A percentile compares a stretch with the other conserved stretches of the same genome.
These are phyloP conservation scores for Heliornis fulica DNA, from an alignment of 2,113 vertebrate genomes.

Conservation along the genomic window DNA sequence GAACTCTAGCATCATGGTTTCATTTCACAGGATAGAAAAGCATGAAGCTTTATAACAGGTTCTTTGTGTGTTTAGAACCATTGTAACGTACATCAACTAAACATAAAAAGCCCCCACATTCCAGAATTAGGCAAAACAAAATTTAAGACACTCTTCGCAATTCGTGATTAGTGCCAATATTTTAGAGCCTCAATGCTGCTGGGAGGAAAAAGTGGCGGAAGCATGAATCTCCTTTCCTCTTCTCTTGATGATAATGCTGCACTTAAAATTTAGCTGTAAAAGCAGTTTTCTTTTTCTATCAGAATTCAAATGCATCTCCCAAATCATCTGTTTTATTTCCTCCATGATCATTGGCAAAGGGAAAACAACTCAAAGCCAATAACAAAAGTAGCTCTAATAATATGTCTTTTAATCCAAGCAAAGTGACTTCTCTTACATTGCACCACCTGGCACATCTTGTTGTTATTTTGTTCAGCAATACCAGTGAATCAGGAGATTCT, in stretches of 20 bases:
- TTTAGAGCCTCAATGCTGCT: background rate
- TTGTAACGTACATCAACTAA: background rate
- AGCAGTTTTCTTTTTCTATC: background rate
- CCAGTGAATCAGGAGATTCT: background rate
- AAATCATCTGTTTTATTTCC: background rate
- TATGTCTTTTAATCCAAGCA: background rate
- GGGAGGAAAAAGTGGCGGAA: background rate
- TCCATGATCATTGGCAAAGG: background rate
- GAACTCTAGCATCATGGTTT: background rate
- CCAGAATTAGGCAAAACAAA: background rate
- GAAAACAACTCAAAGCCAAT: background rate
- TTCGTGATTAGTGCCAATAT: background rate
- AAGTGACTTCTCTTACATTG: background rate
- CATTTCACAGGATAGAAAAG: background rate
- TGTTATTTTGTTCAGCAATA: background rate
- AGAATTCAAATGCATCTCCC: background rate
- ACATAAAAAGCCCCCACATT: background rate
- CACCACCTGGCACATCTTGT: background rate
- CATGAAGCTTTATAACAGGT: background rate
- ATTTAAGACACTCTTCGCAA: background rate
- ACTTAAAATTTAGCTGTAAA: background rate
- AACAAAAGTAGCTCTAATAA: background rate
- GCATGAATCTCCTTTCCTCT: background rate
- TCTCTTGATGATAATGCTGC: background rate
- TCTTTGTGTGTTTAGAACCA: background rate